These are phyloP conservation scores for Antrozous pallidus DNA, from an alignment of 2,797 vertebrate genomes.

Conservation along the genomic window DNA sequence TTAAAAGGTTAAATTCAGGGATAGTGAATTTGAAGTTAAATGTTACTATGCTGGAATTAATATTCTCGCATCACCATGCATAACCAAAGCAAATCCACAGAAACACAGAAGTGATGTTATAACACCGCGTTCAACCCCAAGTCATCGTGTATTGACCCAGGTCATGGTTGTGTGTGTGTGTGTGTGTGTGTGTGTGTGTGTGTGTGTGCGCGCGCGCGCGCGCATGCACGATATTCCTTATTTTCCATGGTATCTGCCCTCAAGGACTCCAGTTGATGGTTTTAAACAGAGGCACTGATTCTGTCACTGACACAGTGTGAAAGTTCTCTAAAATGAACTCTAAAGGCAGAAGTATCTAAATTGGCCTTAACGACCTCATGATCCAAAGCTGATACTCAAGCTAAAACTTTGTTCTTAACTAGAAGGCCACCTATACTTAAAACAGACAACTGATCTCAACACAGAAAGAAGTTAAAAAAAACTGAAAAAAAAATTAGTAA, in stretches of 20 bases:
- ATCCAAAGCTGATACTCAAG: neutral
- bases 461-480: neutral
- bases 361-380: neutral
- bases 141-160: neutral
- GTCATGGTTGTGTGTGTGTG: neutral
- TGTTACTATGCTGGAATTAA: neutral
- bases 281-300: neutral
- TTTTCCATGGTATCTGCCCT: neutral
- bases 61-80: neutral
- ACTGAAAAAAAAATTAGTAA: neutral
- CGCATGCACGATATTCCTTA: fast-evolving
- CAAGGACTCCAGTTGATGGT: neutral
- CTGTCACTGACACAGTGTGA: neutral
- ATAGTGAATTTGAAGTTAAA: neutral
- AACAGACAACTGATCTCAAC: neutral
- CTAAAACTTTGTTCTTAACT: neutral
- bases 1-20: neutral
- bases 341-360: neutral
- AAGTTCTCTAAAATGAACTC: neutral
- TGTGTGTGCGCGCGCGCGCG: too few species aligned
- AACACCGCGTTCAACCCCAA: neutral
- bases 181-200: neutral
- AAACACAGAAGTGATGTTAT: neutral
- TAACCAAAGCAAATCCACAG: neutral
- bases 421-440: neutral